Conservation (phyloP, 2,888 invertebrate genomes). For the Drosophila birchii region DNA sequence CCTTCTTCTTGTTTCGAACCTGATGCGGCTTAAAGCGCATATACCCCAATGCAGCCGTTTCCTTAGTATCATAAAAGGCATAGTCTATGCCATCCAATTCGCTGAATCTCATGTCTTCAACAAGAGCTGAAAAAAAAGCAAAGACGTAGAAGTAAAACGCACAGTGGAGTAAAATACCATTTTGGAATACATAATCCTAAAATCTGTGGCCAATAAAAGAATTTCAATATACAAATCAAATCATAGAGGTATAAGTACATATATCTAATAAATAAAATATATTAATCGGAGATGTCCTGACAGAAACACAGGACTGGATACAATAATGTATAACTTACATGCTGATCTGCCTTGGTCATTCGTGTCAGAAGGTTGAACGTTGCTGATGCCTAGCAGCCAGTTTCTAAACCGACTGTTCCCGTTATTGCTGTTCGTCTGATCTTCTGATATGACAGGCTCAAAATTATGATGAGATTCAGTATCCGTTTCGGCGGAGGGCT, state of each 20-base stretch:
- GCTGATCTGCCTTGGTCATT: conserved; percentile 1
- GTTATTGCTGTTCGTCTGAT: background rate
- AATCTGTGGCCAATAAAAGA: no score
- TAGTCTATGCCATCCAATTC: conserved; percentile 74
- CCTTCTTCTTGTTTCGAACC: conserved; percentile 58
- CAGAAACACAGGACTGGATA: background rate
- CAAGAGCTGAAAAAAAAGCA: conserved; percentile 49
- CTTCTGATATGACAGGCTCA: background rate
- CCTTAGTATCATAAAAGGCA: conserved; percentile 72
- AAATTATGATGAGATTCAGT: background rate
- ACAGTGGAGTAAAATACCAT: background rate
- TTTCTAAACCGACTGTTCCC: background rate
- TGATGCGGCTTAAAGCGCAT: conserved; percentile 76
- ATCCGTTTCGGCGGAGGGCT: background rate
- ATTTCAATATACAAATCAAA: background rate
- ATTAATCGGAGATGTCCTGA: no score
- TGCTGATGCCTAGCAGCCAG: conserved; percentile 25
- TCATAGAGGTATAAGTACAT: background rate
- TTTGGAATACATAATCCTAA: background rate
- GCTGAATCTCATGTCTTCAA: conserved; percentile 59
- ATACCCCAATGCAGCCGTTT: conserved; percentile 58
- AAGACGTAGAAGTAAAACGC: background rate
- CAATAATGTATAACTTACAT: conserved; percentile 10
- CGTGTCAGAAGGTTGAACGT: background rate
- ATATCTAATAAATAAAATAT: no score